phyloP scores from a whole-genome alignment of 1,140 invertebrate species.

The Medauroidea extradentata region DNA sequence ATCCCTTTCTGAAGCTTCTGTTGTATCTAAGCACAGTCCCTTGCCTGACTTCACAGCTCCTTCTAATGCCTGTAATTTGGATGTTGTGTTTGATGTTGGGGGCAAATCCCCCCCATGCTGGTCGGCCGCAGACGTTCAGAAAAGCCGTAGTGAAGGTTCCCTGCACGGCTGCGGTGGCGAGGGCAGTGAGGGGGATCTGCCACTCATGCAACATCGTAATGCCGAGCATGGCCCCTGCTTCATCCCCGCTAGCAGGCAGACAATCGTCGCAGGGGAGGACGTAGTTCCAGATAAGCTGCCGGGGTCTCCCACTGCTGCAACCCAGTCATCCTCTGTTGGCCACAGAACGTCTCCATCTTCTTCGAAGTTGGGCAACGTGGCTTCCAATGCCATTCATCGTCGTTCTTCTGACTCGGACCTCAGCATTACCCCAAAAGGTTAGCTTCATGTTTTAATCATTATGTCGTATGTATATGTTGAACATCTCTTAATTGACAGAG shows the following conservation, averaged over 20 bases:
- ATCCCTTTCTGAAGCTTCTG: too few species aligned
- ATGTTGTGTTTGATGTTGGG: constrained; percentile 7
- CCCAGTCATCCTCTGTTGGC: constrained; percentile 33
- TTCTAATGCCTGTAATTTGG: not conserved
- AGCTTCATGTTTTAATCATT: constrained; percentile 22
- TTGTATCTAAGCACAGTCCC: too few species aligned
- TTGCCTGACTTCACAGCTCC: not conserved
- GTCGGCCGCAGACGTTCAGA: constrained; percentile 3
- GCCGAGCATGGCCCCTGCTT: constrained; percentile 17
- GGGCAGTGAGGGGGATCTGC: not conserved
- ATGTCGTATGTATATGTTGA: not conserved
- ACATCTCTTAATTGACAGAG: too few species aligned
- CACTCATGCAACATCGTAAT: not conserved
- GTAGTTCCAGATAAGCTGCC: constrained; percentile 25
- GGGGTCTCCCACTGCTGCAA: constrained; percentile 41
- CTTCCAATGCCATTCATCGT: constrained; percentile 54
- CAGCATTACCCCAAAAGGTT: constrained; percentile 89
- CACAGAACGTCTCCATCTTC: constrained; percentile 47
- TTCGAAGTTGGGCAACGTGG: constrained; percentile 42
- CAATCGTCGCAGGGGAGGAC: not conserved
- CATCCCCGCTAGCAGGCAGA: constrained; percentile 12
- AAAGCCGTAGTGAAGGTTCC: constrained; percentile 9
- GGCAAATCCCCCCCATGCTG: not conserved
- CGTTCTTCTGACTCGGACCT: constrained; percentile 91
- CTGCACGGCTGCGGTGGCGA: not conserved